A percentile compares a stretch with the other conserved stretches of the same genome.
phyloP scores from a whole-genome alignment of 2,888 invertebrate species.

The Eupelmus urozonus region DNA sequence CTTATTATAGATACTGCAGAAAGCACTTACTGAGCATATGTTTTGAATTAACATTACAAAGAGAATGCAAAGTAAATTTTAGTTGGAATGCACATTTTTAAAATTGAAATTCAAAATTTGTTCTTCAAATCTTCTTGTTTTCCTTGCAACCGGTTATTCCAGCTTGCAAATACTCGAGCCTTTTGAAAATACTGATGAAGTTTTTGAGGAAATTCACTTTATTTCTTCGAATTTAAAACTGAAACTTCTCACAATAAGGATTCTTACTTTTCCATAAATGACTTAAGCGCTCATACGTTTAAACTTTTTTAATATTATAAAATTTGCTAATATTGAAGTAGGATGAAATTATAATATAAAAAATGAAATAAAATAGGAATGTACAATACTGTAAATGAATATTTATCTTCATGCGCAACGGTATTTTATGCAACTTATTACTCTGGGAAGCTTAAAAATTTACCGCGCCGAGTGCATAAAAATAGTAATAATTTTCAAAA shows the following conservation, averaged over 20 bases:
- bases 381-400: no score
- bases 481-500: not conserved
- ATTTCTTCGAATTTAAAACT: not conserved
- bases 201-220: not conserved
- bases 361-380: no score
- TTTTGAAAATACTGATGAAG: not conserved
- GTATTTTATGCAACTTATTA: not conserved
- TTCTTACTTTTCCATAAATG: no score
- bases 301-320: no score
- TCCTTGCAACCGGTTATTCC: constrained; percentile 1
- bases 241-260: no score
- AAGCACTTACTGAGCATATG: no score
- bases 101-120: constrained; percentile 11
- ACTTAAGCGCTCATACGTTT: not conserved
- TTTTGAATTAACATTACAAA: not conserved
- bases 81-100: constrained; percentile 1
- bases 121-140: not conserved
- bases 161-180: not conserved
- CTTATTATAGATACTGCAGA: not conserved
- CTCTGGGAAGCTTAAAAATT: not conserved
- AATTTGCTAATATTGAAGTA: no score
- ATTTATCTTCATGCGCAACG: no score
- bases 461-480: not conserved
- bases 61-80: not conserved
- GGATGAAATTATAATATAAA: no score